Evolutionary conservation across 1,140 invertebrate genomes (phyloP).

Genomic region (Zaprionus vittiger): DNA sequence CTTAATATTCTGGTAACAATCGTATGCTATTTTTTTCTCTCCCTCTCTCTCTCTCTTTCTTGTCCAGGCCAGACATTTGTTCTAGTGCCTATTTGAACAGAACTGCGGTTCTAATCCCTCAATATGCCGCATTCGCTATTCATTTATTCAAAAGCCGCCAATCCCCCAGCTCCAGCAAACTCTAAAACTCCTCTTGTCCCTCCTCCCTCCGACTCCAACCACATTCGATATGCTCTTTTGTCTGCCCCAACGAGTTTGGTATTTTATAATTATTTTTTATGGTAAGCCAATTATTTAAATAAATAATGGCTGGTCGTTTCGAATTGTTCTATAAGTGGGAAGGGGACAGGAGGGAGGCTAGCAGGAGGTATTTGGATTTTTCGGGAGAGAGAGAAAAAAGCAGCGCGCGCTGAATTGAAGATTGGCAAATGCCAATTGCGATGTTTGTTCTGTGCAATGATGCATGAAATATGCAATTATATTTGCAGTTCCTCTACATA

Average conservation of each 20-base stretch:
- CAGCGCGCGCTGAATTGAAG: constrained; percentile 51
- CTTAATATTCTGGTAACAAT: constrained; percentile 6
- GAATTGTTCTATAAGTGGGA: constrained; percentile 18
- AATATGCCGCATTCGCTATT: constrained; percentile 44
- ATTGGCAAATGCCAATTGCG: constrained; percentile 64
- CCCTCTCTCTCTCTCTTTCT: not conserved
- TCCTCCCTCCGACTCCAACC: not conserved
- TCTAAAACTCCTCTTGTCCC: not conserved
- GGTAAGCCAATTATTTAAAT: constrained; percentile 77
- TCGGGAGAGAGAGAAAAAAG: constrained; percentile 23
- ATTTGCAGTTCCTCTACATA: constrained; percentile 40
- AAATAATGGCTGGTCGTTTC: constrained; percentile 59
- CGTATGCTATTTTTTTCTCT: not conserved
- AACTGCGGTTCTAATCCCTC: constrained; percentile 30
- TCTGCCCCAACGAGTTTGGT: constrained; percentile 34
- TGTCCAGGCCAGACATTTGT: constrained; percentile 1
- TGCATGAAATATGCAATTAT: constrained; percentile 71
- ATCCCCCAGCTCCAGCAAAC: not conserved
- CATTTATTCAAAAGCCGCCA: constrained; percentile 41
- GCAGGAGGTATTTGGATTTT: not conserved
- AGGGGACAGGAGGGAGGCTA: not conserved
- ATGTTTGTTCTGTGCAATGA: constrained; percentile 51
- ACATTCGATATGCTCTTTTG: constrained; percentile 29
- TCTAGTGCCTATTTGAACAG: constrained; percentile 26
- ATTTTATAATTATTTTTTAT: constrained; percentile 62